phyloP scores from a whole-genome alignment of 1,140 invertebrate species.

The Varroa destructor region DNA sequence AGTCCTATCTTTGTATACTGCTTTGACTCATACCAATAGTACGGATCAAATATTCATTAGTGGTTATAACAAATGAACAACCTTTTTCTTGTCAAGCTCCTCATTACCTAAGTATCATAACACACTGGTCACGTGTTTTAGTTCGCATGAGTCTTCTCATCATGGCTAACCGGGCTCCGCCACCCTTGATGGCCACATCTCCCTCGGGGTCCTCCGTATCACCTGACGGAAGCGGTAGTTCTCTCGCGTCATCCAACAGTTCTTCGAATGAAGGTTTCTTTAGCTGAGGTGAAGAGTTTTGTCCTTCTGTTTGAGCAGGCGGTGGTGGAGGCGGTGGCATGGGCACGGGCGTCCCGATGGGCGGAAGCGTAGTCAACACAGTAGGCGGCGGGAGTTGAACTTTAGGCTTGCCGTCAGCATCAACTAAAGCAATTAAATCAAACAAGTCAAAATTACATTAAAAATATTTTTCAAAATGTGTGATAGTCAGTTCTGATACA shows the following conservation, averaged over 20 bases:
- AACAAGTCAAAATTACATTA: slow-evolving; percentile 19
- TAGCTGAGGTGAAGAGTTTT: slow-evolving; percentile 1
- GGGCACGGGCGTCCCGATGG: slow-evolving; percentile 30
- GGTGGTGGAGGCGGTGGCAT: not conserved
- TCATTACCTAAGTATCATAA: slow-evolving; percentile 20
- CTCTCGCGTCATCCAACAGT: slow-evolving; percentile 18
- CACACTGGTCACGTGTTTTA: slow-evolving; percentile 19
- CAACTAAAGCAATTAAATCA: slow-evolving; percentile 8
- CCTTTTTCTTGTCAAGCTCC: too few species aligned
- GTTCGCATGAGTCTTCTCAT: slow-evolving; percentile 18
- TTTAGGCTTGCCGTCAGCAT: slow-evolving; percentile 17
- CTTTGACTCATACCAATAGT: too few species aligned
- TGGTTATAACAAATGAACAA: too few species aligned
- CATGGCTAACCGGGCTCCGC: slow-evolving; percentile 11
- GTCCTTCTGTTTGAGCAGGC: not conserved
- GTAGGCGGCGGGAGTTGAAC: slow-evolving; percentile 44
- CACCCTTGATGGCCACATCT: slow-evolving; percentile 24
- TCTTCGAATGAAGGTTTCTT: slow-evolving; percentile 25
- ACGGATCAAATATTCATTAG: too few species aligned
- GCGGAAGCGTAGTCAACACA: slow-evolving; percentile 38
- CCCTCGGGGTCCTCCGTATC: slow-evolving; percentile 18
- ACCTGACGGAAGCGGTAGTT: slow-evolving; percentile 7
- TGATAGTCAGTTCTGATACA: not conserved
- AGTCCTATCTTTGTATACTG: too few species aligned
- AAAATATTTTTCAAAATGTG: slow-evolving; percentile 3